A percentile compares a stretch with the other conserved stretches of the same genome.
Evolutionary conservation across 2,888 invertebrate genomes (phyloP).

Genomic region (Campopleginae sp.): DNA sequence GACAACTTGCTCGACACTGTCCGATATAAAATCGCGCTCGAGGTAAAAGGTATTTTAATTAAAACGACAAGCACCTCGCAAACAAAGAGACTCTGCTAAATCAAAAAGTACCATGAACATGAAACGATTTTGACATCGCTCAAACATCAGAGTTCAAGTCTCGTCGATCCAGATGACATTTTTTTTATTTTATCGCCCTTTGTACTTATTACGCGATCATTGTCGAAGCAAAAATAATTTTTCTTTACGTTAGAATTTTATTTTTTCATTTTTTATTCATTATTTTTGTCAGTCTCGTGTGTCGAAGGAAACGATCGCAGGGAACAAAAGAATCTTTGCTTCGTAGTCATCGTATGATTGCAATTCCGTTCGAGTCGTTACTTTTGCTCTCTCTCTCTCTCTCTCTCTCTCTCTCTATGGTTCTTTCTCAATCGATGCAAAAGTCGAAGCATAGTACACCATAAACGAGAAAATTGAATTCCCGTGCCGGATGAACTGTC

Average conservation of each 20-base stretch:
- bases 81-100: slow-evolving; percentile 23
- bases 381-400: neutral
- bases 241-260: neutral
- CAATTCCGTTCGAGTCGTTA: slow-evolving; percentile 45
- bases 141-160: neutral
- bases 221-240: neutral
- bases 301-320: neutral
- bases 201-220: neutral
- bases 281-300: neutral
- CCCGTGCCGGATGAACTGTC: slow-evolving; percentile 50
- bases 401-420: neutral
- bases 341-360: slow-evolving; percentile 46
- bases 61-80: slow-evolving; percentile 13
- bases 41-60: slow-evolving; percentile 29
- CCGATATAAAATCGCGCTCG: slow-evolving; percentile 2
- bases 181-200: neutral
- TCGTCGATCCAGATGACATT: neutral
- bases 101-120: neutral
- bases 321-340: slow-evolving; percentile 39
- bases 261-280: neutral
- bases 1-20: neutral
- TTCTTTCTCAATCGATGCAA: slow-evolving; percentile 19
- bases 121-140: neutral
- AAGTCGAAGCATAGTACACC: slow-evolving; percentile 47
- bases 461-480: slow-evolving; percentile 69